A percentile compares a stretch with the other conserved stretches of the same genome.
Evolutionary conservation across 2,797 vertebrate genomes (phyloP).

Genomic region (Petrocephalus sullivani): DNA sequence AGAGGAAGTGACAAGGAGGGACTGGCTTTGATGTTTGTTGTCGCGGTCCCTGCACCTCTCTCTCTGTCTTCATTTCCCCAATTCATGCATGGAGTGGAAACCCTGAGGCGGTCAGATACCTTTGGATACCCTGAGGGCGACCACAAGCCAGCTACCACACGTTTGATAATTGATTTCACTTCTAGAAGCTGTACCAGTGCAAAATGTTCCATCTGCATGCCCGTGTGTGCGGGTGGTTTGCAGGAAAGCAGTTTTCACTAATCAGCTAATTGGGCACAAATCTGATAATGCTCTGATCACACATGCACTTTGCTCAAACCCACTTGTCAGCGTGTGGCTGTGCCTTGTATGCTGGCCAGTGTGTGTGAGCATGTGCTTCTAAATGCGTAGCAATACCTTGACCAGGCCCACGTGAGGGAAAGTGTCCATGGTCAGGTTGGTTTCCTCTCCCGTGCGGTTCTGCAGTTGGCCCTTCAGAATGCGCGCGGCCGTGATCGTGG

Average conservation of each 20-base stretch:
- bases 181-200: background rate
- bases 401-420: constrained; percentile 62
- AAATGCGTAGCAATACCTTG: constrained; percentile 43
- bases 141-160: background rate
- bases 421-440: constrained; percentile 69
- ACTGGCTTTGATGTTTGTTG: background rate
- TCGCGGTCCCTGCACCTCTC: background rate
- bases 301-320: background rate
- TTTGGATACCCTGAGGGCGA: background rate
- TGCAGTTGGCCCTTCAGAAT: constrained; percentile 69
- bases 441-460: constrained; percentile 62
- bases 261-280: background rate
- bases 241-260: background rate
- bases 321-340: background rate
- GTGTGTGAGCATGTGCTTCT: background rate
- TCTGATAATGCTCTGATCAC: background rate
- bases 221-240: background rate
- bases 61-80: background rate
- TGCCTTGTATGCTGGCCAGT: background rate
- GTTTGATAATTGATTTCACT: background rate
- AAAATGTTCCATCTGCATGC: background rate
- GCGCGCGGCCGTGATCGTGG: constrained; percentile 64
- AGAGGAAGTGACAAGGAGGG: background rate
- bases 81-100: background rate
- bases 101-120: background rate